phyloP scores from a whole-genome alignment of 2,113 vertebrate genomes.

The Takifugu bimaculatus region DNA sequence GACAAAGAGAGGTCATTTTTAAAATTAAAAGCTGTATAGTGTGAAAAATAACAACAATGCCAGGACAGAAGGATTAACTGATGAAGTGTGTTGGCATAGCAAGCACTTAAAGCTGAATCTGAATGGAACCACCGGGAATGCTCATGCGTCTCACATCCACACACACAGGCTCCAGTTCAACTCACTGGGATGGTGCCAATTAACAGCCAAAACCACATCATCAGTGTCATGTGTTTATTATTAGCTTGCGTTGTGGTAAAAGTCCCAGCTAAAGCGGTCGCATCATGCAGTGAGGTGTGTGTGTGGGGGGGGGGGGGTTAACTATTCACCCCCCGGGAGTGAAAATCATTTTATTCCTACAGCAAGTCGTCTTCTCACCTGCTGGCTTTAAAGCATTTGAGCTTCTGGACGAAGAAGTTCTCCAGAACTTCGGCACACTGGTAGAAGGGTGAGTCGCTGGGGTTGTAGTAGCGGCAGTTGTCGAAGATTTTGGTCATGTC shows the following conservation, averaged over 20 bases:
- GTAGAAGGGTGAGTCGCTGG: slow-evolving; percentile 97
- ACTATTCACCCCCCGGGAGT: neutral
- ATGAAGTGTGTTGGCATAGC: slow-evolving; percentile 70
- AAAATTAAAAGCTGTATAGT: slow-evolving; percentile 76
- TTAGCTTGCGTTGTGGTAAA: slow-evolving; percentile 18
- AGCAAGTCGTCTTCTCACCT: slow-evolving; percentile 77
- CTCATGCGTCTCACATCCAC: neutral
- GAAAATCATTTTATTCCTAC: neutral
- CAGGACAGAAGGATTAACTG: slow-evolving; percentile 71
- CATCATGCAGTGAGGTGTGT: neutral
- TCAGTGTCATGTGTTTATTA: neutral
- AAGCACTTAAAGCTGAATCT: slow-evolving; percentile 43
- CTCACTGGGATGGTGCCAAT: neutral
- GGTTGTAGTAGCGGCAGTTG: slow-evolving; percentile 99
- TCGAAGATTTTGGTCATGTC: slow-evolving; percentile 99
- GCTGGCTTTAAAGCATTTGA: slow-evolving; percentile 99
- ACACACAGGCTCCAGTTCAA: neutral
- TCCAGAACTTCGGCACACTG: slow-evolving; percentile 98
- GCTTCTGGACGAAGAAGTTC: slow-evolving; percentile 98
- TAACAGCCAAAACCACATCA: neutral
- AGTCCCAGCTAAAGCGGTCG: slow-evolving; percentile 27
- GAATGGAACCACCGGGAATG: neutral
- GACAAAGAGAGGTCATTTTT: slow-evolving; percentile 70
- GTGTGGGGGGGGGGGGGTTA: too few relatives aligned
- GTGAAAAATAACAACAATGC: slow-evolving; percentile 66